Evolutionary conservation across 1,140 invertebrate species (phyloP).

Genomic region (Polyergus mexicanus): DNA sequence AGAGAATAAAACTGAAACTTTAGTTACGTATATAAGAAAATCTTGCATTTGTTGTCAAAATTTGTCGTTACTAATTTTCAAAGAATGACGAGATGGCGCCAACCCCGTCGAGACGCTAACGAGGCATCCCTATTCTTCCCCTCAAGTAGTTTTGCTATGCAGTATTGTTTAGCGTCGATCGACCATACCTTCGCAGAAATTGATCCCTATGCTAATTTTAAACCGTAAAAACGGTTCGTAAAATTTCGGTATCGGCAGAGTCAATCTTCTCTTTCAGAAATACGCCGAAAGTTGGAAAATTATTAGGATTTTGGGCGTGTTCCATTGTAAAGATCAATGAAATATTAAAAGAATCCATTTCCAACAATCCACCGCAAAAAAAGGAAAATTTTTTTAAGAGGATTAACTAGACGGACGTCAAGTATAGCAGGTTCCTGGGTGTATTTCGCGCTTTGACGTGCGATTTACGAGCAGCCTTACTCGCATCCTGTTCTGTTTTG

Average conservation of each 20-base stretch:
- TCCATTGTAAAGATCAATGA: background rate
- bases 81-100: background rate
- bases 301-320: background rate
- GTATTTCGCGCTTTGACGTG: slow-evolving; percentile 61
- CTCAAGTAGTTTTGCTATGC: background rate
- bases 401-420: background rate
- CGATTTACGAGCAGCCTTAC: slow-evolving; percentile 66
- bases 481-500: slow-evolving; percentile 45
- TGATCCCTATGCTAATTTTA: background rate
- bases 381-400: background rate
- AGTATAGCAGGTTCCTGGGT: slow-evolving; percentile 32
- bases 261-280: background rate
- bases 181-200: background rate
- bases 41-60: background rate
- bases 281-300: background rate
- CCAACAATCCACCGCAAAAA: background rate
- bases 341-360: background rate
- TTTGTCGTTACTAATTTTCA: background rate
- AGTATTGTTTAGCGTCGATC: background rate
- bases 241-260: background rate
- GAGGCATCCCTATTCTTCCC: background rate
- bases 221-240: background rate
- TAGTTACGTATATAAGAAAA: background rate
- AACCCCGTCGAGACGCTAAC: background rate
- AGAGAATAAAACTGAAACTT: background rate